These are phyloP conservation scores for Harlomillsia oculata DNA, from an alignment of 1,140 invertebrate species.

Conservation along the genomic window DNA sequence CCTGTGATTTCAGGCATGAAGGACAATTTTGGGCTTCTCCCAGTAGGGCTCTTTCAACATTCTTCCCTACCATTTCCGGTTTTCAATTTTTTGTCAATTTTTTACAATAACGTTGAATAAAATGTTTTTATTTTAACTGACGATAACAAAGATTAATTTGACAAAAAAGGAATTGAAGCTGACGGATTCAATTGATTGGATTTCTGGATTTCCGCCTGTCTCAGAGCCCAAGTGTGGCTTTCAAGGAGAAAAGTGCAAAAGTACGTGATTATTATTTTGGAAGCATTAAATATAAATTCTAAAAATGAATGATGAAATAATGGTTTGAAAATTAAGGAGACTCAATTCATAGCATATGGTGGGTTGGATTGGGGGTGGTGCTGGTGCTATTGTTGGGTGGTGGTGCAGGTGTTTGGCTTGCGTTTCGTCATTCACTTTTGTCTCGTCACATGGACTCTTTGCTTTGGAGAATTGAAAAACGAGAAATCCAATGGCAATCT, in stretches of 20 bases:
- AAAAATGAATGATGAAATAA: no score
- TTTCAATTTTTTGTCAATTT: no score
- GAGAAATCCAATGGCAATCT: slow-evolving; percentile 57
- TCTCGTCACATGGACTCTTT: slow-evolving; percentile 89
- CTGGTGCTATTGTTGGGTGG: no score
- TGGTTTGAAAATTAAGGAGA: no score
- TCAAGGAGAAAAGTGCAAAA: slow-evolving; percentile 76
- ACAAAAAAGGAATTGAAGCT: slow-evolving; percentile 66
- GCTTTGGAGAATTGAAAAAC: slow-evolving; percentile 90
- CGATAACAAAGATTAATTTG: no score
- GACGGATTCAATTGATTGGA: slow-evolving; percentile 63
- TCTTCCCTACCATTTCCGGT: slow-evolving; percentile 38
- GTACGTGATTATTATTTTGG: no score
- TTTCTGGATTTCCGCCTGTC: slow-evolving; percentile 62
- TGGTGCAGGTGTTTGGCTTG: slow-evolving; percentile 21
- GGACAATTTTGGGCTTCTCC: slow-evolving; percentile 57
- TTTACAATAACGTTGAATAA: no score
- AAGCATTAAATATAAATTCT: no score
- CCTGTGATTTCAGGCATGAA: no score
- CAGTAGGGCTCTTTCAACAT: slow-evolving; percentile 54
- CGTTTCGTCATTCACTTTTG: slow-evolving; percentile 85
- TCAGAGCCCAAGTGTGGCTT: slow-evolving; percentile 91
- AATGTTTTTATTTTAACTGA: no score
- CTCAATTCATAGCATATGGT: no score
- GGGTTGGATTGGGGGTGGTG: no score